A percentile compares a stretch with the other conserved stretches of the same genome.
Conservation (phyloP, 2,888 invertebrate genomes). For the Clistopyga incitator region DNA sequence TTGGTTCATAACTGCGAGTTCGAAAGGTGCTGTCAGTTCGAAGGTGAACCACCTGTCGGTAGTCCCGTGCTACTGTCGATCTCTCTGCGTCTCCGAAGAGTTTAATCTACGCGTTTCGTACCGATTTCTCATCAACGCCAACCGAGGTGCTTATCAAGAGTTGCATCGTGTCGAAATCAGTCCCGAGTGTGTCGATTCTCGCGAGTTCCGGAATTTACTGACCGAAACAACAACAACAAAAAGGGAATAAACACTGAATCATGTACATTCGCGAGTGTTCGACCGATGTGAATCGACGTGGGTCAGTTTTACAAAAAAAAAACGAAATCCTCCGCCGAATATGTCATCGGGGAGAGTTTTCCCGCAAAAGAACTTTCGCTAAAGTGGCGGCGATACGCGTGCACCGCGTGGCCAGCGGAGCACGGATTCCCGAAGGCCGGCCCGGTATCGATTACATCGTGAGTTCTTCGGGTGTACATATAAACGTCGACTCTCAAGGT, state of each 20-base stretch:
- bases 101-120: conserved; percentile 54
- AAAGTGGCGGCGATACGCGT: conserved; percentile 13
- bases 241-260: too few relatives aligned
- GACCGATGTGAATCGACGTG: conserved; percentile 40
- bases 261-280: conserved; percentile 51
- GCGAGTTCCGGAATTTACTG: conserved; percentile 32
- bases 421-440: conserved; percentile 62
- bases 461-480: conserved; percentile 64
- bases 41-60: conserved; percentile 42
- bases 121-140: conserved; percentile 41
- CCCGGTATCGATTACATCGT: conserved; percentile 67
- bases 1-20: conserved; percentile 26
- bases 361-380: conserved; percentile 29
- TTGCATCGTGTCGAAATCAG: conserved; percentile 54
- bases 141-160: conserved; percentile 38
- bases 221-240: too few relatives aligned
- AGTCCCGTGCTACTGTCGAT: conserved; percentile 56
- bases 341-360: conserved; percentile 21
- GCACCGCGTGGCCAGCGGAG: conserved; percentile 23
- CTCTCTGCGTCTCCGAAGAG: conserved; percentile 54
- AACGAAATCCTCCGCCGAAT: conserved; percentile 19
- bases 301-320: background rate
- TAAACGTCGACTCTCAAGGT: conserved; percentile 67
- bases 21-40: conserved; percentile 37
- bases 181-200: conserved; percentile 61